Evolutionary conservation across 2,888 invertebrate species (phyloP).

Genomic region (Andricus quercusramuli): DNA sequence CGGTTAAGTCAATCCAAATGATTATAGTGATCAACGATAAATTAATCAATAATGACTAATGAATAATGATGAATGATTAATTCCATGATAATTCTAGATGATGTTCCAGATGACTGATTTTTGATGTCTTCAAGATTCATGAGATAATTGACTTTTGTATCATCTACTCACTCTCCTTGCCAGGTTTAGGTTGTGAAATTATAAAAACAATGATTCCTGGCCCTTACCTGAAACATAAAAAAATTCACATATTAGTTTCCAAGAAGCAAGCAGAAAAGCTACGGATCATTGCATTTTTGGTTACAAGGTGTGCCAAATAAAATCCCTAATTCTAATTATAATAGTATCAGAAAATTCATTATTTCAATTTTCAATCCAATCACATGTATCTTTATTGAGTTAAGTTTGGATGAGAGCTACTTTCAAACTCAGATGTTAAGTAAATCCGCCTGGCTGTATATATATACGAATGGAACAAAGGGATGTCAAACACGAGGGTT

Average conservation of each 20-base stretch:
- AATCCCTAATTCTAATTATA: no score
- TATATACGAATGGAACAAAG: neutral
- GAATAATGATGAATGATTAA: neutral
- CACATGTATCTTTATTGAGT: no score
- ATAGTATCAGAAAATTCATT: no score
- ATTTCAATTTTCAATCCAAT: no score
- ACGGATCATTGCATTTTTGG: neutral
- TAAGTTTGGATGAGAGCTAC: no score
- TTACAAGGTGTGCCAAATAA: neutral
- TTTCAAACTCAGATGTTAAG: neutral
- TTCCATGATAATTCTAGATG: neutral
- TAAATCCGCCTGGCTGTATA: conserved; percentile 7
- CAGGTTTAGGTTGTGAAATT: neutral
- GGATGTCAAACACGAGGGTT: neutral
- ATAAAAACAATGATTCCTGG: neutral
- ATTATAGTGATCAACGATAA: neutral
- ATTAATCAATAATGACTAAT: neutral
- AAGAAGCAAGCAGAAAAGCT: neutral
- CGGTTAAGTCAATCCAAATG: neutral
- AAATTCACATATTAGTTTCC: conserved; percentile 34
- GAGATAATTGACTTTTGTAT: conserved; percentile 17
- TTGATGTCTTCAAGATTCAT: conserved; percentile 7
- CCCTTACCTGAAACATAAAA: conserved; percentile 75
- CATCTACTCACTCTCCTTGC: conserved; percentile 60
- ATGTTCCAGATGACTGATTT: neutral